phyloP scores from a whole-genome alignment of 2,113 vertebrate genomes.

The Ceuthmochares aereus region DNA sequence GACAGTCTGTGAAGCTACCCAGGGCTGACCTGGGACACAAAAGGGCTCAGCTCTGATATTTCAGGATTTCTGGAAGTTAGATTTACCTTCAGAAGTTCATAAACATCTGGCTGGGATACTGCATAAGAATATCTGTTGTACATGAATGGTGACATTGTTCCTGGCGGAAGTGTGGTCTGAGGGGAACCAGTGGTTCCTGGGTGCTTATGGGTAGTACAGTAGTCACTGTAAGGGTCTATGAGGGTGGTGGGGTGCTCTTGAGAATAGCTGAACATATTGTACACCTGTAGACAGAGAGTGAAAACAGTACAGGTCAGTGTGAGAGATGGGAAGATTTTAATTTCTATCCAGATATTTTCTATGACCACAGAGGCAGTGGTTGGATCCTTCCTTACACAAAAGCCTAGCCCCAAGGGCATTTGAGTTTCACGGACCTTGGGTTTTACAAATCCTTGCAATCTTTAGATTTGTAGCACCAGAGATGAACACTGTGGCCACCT shows the following conservation, averaged over 20 bases:
- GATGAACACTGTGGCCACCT: not conserved
- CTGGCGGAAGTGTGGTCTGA: not conserved
- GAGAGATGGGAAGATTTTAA: not conserved
- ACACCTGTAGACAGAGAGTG: conserved; percentile 12
- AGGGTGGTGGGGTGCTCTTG: conserved; percentile 27
- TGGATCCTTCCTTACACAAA: not conserved
- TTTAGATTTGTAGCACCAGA: not conserved
- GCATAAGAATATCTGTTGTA: conserved; percentile 8
- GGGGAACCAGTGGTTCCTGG: not conserved
- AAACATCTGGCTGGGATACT: conserved; percentile 43
- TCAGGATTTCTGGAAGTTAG: not conserved
- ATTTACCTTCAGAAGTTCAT: conserved; percentile 59
- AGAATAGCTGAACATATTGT: conserved; percentile 47
- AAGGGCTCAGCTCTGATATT: not conserved
- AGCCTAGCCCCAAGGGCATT: not conserved
- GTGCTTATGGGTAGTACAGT: not conserved
- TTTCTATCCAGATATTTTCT: not conserved
- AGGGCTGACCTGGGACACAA: not conserved
- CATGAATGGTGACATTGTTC: not conserved
- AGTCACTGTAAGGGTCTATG: conserved; percentile 49
- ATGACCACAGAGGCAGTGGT: not conserved
- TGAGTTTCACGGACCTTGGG: not conserved
- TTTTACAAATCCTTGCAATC: not conserved
- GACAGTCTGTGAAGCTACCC: not conserved
- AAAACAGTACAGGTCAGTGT: not conserved